Evolutionary conservation across 2,888 invertebrate genomes (phyloP), one percentile per base, ranked within the genome.

Genomic region (Sialis fuliginosa): DNA sequence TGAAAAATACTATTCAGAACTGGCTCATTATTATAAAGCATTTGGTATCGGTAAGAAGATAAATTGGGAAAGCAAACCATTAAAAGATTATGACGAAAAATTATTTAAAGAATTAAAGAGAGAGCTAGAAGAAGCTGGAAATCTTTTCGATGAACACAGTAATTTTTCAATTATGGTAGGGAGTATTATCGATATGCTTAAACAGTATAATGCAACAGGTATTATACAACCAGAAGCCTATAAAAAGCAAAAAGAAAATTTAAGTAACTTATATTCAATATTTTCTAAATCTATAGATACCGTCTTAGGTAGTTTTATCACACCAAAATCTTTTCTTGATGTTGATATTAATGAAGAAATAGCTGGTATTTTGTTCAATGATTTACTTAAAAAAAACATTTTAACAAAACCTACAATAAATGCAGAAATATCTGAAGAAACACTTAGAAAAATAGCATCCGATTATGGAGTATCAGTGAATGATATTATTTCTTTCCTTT

Each of bases 21-120:
- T 53, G 9, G 58, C 59, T 8, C 54, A 50, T 44, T 59, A 59
- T 51, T 58, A 59, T 44, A 58, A 55, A 42, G 56, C 56, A 13
- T 54, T 49, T 51, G 54, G 51, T 7, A 40, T 51, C 33, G 45
- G 40, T n/a, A 52, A 47, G 42, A 22, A 22, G 22, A 22, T 22
- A 22, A 4, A 22, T 22, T 22, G 22, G 22, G 22, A 22, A 22
- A 22, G 22, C 22, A 22, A 2, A 22, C 22, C 22, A 2, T 22
- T 22, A 22, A 22, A 22, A 22, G 22, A 22, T 2, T 4, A 22
- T 22, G 22, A 22, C 22, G 34, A 50, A 12, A 37, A 48, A 40
- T 44, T 35, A 42, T 45, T 39, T 7, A n/a, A 10, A 37, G 34
- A 39, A 9, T 34, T 51, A 5, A 44, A 42, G 39, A 39, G 33